Evolutionary conservation across 2,888 invertebrate genomes (phyloP), one percentile per base, ranked within the genome.

Genomic region (Cataglyphis cursor): DNA sequence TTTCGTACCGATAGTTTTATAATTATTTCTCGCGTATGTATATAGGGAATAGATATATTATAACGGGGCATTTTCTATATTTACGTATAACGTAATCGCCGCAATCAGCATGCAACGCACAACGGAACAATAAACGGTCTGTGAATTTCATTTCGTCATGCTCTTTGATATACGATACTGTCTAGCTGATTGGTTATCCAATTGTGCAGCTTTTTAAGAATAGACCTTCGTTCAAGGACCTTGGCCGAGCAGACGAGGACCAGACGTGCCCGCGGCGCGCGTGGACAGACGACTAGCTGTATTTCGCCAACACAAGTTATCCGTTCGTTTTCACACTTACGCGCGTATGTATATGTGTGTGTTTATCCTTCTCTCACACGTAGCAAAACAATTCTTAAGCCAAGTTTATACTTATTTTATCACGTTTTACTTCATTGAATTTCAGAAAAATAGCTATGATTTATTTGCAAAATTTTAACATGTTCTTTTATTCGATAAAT

Each of bases 151-250:
- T 70, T 31, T 57, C 59, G 72, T 70, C 78, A 72, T 59, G 70
- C 78, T 51, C 54, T 44, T 78, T 66, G 74, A 81, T 70, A 72
- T 59, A 76, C 54, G 84, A 51, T 74, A 66, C 74, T 76, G 68
- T 41, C 65, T 61, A 83, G 68, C 82, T 81, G 87, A 87, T 92
- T 89, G 91, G 91, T 92, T 92, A 91, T 92, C 88, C 91, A 90
- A 90, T 90, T 90, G 89, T 85, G 82, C 74, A 74, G 89, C 90
- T 92, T 91, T 93, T 93, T 92, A 93, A 93, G 93, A 93, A 93
- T 93, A 93, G 93, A 87, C 92, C 89, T 93, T 93, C 93, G 92
- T 93, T 93, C 93, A 93, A 93, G 93, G 93, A 93, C 93, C 92
- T 89, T 88, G 82, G 90, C 89, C 89, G 44, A 31, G 78, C 92